phyloP scores from a whole-genome alignment of 2,797 vertebrate genomes.

The Champsocephalus gunnari region DNA sequence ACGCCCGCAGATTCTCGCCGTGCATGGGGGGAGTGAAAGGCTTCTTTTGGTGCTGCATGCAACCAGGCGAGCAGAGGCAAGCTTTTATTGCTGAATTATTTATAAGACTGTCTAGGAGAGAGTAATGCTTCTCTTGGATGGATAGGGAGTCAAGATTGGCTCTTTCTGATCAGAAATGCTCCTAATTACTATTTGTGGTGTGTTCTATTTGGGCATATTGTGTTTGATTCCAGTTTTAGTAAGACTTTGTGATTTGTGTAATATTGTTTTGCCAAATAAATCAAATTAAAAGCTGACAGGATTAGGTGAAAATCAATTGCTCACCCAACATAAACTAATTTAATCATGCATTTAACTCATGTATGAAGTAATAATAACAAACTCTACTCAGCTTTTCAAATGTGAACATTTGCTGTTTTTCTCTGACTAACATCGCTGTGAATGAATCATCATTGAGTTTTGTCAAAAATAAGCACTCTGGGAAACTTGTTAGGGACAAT shows the following conservation, averaged over 20 bases:
- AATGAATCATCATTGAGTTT: neutral
- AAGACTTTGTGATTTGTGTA: neutral
- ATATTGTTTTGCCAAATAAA: neutral
- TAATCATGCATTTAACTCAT: neutral
- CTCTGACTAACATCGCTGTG: neutral
- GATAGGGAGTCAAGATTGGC: constrained; percentile 39
- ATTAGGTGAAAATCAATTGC: neutral
- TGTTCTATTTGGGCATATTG: neutral
- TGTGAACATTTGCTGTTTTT: neutral
- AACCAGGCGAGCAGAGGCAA: constrained; percentile 71
- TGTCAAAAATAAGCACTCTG: neutral
- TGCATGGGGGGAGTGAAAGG: constrained; percentile 19
- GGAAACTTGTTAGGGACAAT: neutral
- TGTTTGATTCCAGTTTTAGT: neutral
- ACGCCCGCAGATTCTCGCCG: constrained; percentile 49
- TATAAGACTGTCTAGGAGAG: constrained; percentile 75
- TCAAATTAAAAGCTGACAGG: neutral
- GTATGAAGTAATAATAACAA: neutral
- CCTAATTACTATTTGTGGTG: neutral
- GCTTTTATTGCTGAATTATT: constrained; percentile 85
- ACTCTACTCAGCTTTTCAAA: neutral
- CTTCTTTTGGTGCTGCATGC: constrained; percentile 63
- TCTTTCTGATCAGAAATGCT: constrained; percentile 15
- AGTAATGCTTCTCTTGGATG: constrained; percentile 59
- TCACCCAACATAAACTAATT: neutral